These are phyloP conservation scores for Tethea ocularis DNA, from an alignment of 2,888 invertebrate species.

Conservation along the genomic window DNA sequence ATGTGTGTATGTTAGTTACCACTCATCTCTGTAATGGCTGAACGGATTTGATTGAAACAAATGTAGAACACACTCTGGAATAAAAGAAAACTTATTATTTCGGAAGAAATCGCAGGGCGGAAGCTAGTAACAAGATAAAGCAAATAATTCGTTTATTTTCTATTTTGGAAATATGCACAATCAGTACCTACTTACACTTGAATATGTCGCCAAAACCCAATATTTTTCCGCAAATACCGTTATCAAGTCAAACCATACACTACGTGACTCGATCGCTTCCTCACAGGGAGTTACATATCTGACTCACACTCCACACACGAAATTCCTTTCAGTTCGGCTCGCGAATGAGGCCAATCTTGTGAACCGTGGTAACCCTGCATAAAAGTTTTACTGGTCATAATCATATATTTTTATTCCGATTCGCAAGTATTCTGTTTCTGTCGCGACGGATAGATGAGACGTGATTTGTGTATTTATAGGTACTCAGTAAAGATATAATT, in stretches of 20 bases:
- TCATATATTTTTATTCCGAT: background rate
- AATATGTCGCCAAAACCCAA: background rate
- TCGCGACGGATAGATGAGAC: background rate
- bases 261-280: background rate
- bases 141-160: no score
- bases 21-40: no score
- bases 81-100: no score
- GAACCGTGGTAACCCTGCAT: background rate
- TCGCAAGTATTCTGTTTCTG: background rate
- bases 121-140: no score
- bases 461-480: background rate
- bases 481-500: background rate
- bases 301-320: background rate
- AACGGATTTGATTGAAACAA: no score
- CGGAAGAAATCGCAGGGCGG: no score
- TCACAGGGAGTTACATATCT: background rate
- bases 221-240: constrained; percentile 4
- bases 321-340: background rate
- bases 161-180: no score
- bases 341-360: background rate
- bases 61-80: no score
- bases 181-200: no score
- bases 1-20: no score
- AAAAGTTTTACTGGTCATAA: background rate
- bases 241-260: constrained; percentile 4